phyloP scores from a whole-genome alignment of 2,888 invertebrate species.

The Glaucopsyche alexis region DNA sequence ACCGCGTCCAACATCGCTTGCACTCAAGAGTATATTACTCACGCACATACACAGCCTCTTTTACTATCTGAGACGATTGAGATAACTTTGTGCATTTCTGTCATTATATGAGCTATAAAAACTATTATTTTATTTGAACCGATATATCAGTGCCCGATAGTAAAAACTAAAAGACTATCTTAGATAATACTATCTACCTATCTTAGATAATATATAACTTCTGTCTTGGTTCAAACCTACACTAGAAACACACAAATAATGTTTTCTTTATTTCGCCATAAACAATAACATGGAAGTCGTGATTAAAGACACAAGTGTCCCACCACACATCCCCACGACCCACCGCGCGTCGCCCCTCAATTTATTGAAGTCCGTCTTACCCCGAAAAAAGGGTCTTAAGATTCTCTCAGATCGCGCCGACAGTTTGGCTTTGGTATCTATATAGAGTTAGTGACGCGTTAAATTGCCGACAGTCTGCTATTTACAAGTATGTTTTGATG shows the following conservation, averaged over 20 bases:
- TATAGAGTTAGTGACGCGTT: slow-evolving; percentile 32
- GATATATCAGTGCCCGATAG: too few relatives aligned
- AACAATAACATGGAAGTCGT: neutral
- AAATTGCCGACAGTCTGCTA: neutral
- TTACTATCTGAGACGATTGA: too few relatives aligned
- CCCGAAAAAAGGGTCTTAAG: slow-evolving; percentile 63
- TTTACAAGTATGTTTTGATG: neutral
- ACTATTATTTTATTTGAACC: too few relatives aligned
- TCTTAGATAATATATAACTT: too few relatives aligned
- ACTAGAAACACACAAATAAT: neutral
- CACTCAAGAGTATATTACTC: too few relatives aligned
- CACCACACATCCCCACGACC: slow-evolving; percentile 50
- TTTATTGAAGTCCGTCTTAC: slow-evolving; percentile 70
- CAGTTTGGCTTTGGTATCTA: slow-evolving; percentile 11
- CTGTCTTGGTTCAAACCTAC: too few relatives aligned
- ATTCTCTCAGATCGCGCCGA: slow-evolving; percentile 34
- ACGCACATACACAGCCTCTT: too few relatives aligned
- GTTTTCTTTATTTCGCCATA: neutral
- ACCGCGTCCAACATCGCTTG: too few relatives aligned
- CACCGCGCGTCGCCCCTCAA: slow-evolving; percentile 57
- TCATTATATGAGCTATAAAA: too few relatives aligned
- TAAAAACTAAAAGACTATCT: too few relatives aligned
- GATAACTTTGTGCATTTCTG: too few relatives aligned
- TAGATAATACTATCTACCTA: too few relatives aligned
- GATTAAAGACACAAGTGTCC: slow-evolving; percentile 26